These are phyloP conservation scores for Mirounga angustirostris DNA, from an alignment of 2,113 vertebrate genomes.

Conservation along the genomic window DNA sequence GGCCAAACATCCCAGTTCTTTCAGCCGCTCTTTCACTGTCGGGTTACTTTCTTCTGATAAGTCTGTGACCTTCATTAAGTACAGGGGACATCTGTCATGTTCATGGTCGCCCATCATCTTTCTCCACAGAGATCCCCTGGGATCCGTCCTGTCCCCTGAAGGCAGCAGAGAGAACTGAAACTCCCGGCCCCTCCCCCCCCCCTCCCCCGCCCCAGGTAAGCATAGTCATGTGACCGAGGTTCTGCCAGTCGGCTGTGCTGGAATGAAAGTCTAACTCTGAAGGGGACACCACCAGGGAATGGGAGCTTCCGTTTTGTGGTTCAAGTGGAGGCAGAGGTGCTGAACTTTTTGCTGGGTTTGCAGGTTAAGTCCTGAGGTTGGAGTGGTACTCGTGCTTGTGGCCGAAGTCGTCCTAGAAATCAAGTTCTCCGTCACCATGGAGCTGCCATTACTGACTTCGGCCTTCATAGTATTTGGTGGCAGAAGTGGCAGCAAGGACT, in stretches of 20 bases:
- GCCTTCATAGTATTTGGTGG: not conserved
- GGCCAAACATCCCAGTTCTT: not conserved
- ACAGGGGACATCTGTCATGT: not conserved
- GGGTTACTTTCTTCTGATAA: not conserved
- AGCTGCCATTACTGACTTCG: not conserved
- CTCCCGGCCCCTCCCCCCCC: not conserved
- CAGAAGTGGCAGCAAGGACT: not conserved
- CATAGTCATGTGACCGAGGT: not conserved
- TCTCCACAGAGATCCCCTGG: not conserved
- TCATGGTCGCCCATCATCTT: not conserved
- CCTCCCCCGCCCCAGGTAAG: too few relatives aligned
- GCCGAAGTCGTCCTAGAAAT: accelerated
- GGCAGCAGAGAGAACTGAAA: not conserved
- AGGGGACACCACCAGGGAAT: not conserved
- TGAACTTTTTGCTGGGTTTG: not conserved
- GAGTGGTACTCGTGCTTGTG: accelerated
- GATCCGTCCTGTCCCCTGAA: not conserved
- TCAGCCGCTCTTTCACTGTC: not conserved
- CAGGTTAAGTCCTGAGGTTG: not conserved
- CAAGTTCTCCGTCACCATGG: not conserved
- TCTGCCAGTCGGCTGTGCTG: too few relatives aligned
- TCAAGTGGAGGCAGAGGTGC: not conserved
- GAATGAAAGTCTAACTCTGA: not conserved
- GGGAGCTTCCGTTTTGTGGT: accelerated
- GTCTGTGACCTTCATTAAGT: not conserved